These are phyloP conservation scores for Podiceps cristatus DNA, from an alignment of 2,113 vertebrate species.

Conservation along the genomic window DNA sequence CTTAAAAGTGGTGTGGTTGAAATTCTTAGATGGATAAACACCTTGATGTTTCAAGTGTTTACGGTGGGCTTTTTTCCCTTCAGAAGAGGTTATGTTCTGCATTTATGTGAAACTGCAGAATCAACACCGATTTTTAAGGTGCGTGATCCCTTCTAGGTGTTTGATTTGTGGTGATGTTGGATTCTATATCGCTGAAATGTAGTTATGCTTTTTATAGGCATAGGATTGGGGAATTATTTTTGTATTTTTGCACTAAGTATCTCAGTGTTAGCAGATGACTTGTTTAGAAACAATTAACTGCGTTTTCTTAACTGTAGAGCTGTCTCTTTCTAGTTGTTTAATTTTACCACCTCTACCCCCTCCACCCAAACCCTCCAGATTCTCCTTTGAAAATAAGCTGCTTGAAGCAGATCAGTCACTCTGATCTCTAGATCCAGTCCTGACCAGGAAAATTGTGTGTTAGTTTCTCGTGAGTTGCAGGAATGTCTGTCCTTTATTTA, in stretches of 20 bases:
- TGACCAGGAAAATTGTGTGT: not conserved
- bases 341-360: not conserved
- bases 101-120: not conserved
- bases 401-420: not conserved
- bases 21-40: not conserved
- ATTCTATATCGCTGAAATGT: not conserved
- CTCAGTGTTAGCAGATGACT: not conserved
- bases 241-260: not conserved
- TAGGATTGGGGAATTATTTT: not conserved
- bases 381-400: not conserved
- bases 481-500: not conserved
- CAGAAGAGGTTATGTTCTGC: not conserved
- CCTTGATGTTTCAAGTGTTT: not conserved
- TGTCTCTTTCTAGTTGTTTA: not conserved
- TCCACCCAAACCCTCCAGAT: not conserved
- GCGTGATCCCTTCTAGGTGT: not conserved
- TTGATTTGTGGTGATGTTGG: not conserved
- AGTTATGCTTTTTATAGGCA: not conserved
- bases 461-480: not conserved
- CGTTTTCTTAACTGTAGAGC: not conserved
- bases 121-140: not conserved
- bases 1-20: not conserved
- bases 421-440: not conserved
- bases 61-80: not conserved
- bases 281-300: not conserved